A percentile compares a stretch with the other conserved stretches of the same genome.
Conservation (phyloP, 2,113 vertebrate species). For the Anas platyrhynchos region DNA sequence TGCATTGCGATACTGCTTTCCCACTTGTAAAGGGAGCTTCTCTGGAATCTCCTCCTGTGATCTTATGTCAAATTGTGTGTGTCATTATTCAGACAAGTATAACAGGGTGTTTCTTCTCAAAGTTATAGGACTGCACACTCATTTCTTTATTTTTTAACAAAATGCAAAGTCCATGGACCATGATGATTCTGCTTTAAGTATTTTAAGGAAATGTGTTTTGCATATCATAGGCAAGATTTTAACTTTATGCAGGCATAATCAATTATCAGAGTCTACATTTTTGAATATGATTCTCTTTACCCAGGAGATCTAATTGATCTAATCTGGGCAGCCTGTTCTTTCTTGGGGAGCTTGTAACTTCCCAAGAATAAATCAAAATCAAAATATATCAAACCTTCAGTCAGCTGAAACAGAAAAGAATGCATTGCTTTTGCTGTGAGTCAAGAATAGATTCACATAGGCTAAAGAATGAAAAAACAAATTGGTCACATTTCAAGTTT, state of each 20-base stretch:
- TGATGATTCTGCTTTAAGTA: neutral
- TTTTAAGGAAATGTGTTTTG: neutral
- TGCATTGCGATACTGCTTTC: neutral
- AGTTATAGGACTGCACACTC: neutral
- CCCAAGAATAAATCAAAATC: constrained; percentile 16
- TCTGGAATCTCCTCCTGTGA: neutral
- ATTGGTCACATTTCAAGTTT: constrained; percentile 14
- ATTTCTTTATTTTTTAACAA: neutral
- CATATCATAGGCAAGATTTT: neutral
- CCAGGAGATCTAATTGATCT: neutral
- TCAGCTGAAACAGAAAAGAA: neutral
- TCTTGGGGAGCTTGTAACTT: neutral
- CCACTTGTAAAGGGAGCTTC: neutral
- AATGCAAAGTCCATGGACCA: neutral
- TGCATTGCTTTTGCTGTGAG: neutral
- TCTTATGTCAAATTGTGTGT: neutral
- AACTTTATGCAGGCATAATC: neutral
- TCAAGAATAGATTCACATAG: constrained; percentile 8
- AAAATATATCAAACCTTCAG: neutral
- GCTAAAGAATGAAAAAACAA: constrained; percentile 1
- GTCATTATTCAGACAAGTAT: neutral
- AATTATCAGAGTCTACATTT: neutral
- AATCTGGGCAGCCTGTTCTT: neutral
- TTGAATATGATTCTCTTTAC: neutral
- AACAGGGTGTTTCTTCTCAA: neutral